These are phyloP conservation scores for Melanaphis sacchari DNA, from an alignment of 1,140 invertebrate species.

Conservation along the genomic window DNA sequence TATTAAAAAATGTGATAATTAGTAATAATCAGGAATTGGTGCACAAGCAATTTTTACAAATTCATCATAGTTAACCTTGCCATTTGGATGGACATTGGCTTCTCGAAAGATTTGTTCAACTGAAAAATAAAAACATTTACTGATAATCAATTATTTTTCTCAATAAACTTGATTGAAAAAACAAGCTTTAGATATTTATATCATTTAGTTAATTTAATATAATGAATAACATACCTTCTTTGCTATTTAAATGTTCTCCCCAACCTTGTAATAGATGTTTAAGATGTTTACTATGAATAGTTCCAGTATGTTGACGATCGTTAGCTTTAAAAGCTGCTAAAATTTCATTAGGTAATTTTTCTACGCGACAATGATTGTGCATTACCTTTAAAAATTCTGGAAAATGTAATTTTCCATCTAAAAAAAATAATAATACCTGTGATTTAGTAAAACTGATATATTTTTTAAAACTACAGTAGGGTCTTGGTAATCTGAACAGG, in stretches of 20 bases:
- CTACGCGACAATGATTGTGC: constrained; percentile 86
- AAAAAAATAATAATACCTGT: constrained; percentile 58
- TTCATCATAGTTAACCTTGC: constrained; percentile 86
- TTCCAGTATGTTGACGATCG: constrained; percentile 77
- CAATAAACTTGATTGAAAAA: not conserved
- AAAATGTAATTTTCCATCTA: constrained; percentile 91
- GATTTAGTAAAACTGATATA: not conserved
- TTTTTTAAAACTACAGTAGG: no score
- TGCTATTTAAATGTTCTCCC: constrained; percentile 88
- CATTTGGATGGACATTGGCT: constrained; percentile 84
- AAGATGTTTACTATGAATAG: constrained; percentile 82
- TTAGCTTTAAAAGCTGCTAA: constrained; percentile 87
- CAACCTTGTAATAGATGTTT: constrained; percentile 88
- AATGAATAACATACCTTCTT: constrained; percentile 73
- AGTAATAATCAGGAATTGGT: constrained; percentile 94
- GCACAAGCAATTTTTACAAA: constrained; percentile 94
- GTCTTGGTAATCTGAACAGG: no score
- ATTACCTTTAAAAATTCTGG: constrained; percentile 95
- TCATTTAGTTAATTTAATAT: not conserved
- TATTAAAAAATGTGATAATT: constrained; percentile 59
- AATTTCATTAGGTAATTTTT: constrained; percentile 89
- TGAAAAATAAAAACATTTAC: constrained; percentile 62
- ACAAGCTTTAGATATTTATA: not conserved
- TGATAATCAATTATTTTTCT: not conserved
- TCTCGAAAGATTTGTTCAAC: constrained; percentile 93